Evolutionary conservation across 1,140 invertebrate genomes (phyloP), one percentile per base, ranked within the genome.

Genomic region (Piezodorus guildinii): DNA sequence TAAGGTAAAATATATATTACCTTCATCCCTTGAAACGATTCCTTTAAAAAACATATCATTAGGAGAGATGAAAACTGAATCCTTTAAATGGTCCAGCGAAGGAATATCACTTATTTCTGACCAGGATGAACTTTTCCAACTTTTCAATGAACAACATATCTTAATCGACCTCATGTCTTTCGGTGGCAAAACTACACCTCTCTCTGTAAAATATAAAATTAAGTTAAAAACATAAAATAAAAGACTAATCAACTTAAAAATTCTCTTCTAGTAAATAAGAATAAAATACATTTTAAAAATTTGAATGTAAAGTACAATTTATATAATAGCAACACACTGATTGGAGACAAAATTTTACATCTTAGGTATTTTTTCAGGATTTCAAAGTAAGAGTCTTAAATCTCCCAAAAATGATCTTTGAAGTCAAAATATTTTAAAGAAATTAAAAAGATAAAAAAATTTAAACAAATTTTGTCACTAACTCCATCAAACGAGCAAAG

Each of bases 1-100:
- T 8, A 34, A 21, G 10, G 66, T 59, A n/a, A 25, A n/a, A 60
- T n/a, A 62, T 2, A 44, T 21, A 2, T 65, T 63, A 68, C 62
- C 62, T 73, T 77, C 80, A 30, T 85, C 85, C 69, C 90, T 77
- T 10, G 83, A 80, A 61, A 91, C 77, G 21, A 84, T 79, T 39
- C 83, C 82, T 68, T 82, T 77, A 62, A 88, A 88, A 67, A 88
- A 82, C 65, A 84, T 79, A 70, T 89, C 81, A 10, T 80, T 79
- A 43, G 74, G 16, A 71, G 69, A 63, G 34, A 66, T 30, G 39
- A 30, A 46, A 3, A 15, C n/a, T 2, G 46, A 30, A 19, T 65
- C n/a, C 12, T 46, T 49, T 6, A 66, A 56, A 23, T 52, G 56
- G n/a, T 46, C 46, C 2, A 79, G 79, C 25, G 77, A 78, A n/a